These are phyloP conservation scores for Ornithoptera priamus DNA, from an alignment of 2,888 invertebrate species.

Conservation along the genomic window DNA sequence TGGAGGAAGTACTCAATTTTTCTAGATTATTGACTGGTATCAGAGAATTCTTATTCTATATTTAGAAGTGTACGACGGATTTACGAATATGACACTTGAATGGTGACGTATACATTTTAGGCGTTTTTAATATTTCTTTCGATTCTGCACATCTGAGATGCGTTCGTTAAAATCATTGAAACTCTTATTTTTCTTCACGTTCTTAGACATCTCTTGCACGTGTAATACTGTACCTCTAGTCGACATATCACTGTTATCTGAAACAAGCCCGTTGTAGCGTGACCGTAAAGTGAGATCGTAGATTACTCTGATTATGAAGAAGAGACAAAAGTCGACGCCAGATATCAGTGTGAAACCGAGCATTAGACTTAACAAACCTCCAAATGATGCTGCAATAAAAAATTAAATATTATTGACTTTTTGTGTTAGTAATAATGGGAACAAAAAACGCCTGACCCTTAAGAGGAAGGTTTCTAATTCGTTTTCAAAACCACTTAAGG, in stretches of 20 bases:
- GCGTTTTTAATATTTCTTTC: not conserved
- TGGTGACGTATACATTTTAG: not conserved
- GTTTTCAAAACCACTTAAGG: no score
- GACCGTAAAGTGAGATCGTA: slow-evolving; percentile 48
- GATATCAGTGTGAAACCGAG: slow-evolving; percentile 86
- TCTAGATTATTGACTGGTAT: no score
- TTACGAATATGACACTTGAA: not conserved
- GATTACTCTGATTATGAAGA: slow-evolving; percentile 77
- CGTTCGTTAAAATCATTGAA: not conserved
- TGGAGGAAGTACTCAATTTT: not conserved
- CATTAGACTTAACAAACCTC: slow-evolving; percentile 84
- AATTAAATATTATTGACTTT: not conserved
- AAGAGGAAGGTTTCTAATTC: no score
- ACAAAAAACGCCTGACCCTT: no score
- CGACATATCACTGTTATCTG: not conserved
- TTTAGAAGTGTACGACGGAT: no score
- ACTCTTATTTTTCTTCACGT: not conserved
- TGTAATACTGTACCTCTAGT: not conserved
- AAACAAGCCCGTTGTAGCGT: not conserved
- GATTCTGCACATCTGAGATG: not conserved
- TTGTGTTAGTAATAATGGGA: not conserved
- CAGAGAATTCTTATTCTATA: no score
- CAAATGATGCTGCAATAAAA: slow-evolving; percentile 82
- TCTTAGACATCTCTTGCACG: not conserved
- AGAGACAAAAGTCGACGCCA: slow-evolving; percentile 83